These are phyloP conservation scores for Caenorhabditis sp. DNA, from an alignment of 2,888 invertebrate species.

Conservation along the genomic window DNA sequence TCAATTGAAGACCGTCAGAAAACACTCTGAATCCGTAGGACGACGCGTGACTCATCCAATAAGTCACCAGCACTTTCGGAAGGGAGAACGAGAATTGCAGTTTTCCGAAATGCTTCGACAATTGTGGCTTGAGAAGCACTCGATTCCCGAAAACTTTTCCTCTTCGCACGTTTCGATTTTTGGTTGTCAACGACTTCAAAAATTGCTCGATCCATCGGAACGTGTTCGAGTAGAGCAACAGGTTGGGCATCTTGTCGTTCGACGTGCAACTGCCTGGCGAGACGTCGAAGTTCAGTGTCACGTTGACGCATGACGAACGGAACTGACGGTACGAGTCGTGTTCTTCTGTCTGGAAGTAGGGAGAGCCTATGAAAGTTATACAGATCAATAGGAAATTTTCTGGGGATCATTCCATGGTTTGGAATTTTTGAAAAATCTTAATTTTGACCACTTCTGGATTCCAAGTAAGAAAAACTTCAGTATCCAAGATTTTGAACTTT, in stretches of 20 bases:
- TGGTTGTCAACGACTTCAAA: conserved; percentile 89
- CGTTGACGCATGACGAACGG: conserved; percentile 91
- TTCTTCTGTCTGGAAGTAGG: conserved; percentile 85
- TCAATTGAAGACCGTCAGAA: conserved; percentile 76
- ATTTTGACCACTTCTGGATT: too few species aligned
- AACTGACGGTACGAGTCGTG: conserved; percentile 97
- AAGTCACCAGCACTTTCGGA: conserved; percentile 90
- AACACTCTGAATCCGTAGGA: conserved; percentile 78
- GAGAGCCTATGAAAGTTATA: too few species aligned
- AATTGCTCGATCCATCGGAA: conserved; percentile 85
- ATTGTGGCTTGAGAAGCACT: conserved; percentile 91
- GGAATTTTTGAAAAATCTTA: too few species aligned
- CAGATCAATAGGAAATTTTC: too few species aligned
- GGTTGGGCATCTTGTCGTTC: conserved; percentile 76
- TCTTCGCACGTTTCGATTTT: conserved; percentile 94
- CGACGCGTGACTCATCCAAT: conserved; percentile 92
- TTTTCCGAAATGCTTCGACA: conserved; percentile 91
- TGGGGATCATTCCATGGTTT: too few species aligned
- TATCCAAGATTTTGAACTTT: too few species aligned
- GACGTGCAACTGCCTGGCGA: conserved; percentile 83
- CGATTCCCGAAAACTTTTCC: conserved; percentile 92
- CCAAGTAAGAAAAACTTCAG: too few species aligned
- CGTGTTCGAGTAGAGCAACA: conserved; percentile 82
- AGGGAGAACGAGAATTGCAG: conserved; percentile 92
- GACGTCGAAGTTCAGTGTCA: conserved; percentile 89